Conservation (phyloP, 2,113 vertebrate species). For the Scomber colias region DNA sequence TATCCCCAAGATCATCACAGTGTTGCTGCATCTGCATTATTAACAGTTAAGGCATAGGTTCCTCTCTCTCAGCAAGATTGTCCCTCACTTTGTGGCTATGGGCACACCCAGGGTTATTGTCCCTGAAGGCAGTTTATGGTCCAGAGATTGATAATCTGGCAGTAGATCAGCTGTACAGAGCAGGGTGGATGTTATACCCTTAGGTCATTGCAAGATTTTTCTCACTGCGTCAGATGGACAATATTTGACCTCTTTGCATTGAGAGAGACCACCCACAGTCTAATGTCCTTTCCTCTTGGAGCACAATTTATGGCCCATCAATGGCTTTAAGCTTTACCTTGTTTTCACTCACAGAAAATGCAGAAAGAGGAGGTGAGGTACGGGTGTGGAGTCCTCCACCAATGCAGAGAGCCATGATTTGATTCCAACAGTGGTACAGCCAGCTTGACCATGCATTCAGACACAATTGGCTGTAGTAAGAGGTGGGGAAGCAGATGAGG, state of each 20-base stretch:
- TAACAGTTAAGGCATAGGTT: not conserved
- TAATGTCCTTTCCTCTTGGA: not conserved
- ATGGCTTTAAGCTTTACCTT: not conserved
- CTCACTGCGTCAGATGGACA: not conserved
- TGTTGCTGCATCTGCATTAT: not conserved
- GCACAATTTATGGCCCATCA: constrained; percentile 4
- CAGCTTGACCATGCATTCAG: not conserved
- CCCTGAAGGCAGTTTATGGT: not conserved
- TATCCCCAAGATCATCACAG: not conserved
- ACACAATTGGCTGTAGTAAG: not conserved
- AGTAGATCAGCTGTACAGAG: not conserved
- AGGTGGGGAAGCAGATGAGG: not conserved
- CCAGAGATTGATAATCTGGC: not conserved
- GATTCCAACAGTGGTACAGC: not conserved
- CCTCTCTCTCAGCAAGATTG: not conserved
- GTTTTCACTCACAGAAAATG: not conserved
- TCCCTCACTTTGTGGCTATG: too few relatives aligned
- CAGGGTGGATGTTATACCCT: not conserved
- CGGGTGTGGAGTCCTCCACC: not conserved
- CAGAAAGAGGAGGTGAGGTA: not conserved
- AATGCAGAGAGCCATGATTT: not conserved
- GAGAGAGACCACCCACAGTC: not conserved
- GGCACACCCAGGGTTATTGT: too few relatives aligned
- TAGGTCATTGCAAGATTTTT: not conserved
- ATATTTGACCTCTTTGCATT: not conserved